Evolutionary conservation across 2,797 vertebrate species (phyloP).

Genomic region (Lerista edwardsae): DNA sequence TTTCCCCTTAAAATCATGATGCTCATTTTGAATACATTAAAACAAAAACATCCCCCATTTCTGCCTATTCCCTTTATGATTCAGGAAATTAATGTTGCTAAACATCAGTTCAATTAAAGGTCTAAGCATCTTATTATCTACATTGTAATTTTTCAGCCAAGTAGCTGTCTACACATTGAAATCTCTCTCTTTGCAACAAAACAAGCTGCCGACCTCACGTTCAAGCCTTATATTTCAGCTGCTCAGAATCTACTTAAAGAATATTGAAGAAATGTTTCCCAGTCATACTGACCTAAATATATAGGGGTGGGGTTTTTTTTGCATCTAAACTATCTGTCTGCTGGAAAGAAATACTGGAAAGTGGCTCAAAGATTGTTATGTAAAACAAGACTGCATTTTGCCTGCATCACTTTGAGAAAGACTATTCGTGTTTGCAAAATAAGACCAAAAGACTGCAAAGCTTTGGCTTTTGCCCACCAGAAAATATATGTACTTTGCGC

Average conservation of each 20-base stretch:
- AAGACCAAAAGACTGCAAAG: constrained; percentile 24
- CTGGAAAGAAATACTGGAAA: constrained; percentile 46
- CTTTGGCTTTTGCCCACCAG: constrained; percentile 31
- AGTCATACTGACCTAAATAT: constrained; percentile 17
- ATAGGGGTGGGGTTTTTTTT: neutral
- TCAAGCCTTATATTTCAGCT: constrained; percentile 31
- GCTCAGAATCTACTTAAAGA: constrained; percentile 49
- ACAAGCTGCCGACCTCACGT: neutral
- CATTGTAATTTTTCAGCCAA: constrained; percentile 27
- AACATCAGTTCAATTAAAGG: neutral
- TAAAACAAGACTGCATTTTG: constrained; percentile 68
- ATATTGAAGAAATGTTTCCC: neutral
- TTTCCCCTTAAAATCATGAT: neutral
- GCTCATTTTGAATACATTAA: neutral
- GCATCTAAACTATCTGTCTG: constrained; percentile 41
- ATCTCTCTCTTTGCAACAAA: constrained; percentile 28
- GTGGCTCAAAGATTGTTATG: constrained; percentile 60
- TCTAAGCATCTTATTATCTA: constrained; percentile 16
- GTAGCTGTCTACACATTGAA: constrained; percentile 15
- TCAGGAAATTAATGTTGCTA: constrained; percentile 38
- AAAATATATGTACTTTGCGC: constrained; percentile 12
- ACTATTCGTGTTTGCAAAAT: constrained; percentile 56
- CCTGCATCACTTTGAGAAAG: constrained; percentile 29
- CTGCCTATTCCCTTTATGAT: constrained; percentile 35
- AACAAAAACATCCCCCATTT: constrained; percentile 45